A percentile compares a stretch with the other conserved stretches of the same genome.
Conservation (phyloP, 2,888 invertebrate genomes). For the Ashinkailepas kermadecensis region DNA sequence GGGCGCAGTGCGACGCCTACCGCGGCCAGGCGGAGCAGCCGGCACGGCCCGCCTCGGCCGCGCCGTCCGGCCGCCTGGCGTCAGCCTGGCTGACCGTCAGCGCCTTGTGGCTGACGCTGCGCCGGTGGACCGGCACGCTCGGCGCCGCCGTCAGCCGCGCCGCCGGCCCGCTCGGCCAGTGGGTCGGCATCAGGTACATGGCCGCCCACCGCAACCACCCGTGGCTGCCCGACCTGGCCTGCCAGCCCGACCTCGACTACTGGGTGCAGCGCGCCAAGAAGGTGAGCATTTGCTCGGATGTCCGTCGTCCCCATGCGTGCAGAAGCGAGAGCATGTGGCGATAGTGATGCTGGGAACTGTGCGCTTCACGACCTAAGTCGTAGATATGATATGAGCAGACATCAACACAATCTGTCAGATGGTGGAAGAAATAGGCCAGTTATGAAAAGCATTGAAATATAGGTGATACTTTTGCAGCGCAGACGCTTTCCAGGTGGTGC, state of each 20-base stretch:
- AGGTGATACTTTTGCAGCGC: too few species aligned
- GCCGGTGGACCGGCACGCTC: background rate
- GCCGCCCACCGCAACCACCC: background rate
- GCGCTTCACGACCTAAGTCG: too few species aligned
- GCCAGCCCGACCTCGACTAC: slow-evolving; percentile 14
- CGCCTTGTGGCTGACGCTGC: background rate
- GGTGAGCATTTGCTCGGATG: background rate
- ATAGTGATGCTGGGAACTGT: too few species aligned
- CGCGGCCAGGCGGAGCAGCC: background rate
- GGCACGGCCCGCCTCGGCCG: background rate
- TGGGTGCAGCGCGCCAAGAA: slow-evolving; percentile 3
- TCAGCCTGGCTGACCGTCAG: background rate
- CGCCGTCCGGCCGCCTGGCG: background rate
- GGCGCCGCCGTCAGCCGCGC: background rate
- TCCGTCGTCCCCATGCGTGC: too few species aligned
- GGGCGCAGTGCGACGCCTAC: background rate
- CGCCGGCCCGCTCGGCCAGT: background rate
- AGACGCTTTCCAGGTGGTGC: too few species aligned
- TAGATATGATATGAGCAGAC: too few species aligned
- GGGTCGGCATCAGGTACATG: background rate
- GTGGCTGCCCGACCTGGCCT: slow-evolving; percentile 1
- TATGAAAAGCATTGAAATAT: too few species aligned
- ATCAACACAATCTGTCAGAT: too few species aligned
- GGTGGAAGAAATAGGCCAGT: too few species aligned
- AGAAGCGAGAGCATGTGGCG: too few species aligned